Evolutionary conservation across 2,888 invertebrate genomes (phyloP), one percentile per base, ranked within the genome.

Genomic region (Oligia fasciuncula): DNA sequence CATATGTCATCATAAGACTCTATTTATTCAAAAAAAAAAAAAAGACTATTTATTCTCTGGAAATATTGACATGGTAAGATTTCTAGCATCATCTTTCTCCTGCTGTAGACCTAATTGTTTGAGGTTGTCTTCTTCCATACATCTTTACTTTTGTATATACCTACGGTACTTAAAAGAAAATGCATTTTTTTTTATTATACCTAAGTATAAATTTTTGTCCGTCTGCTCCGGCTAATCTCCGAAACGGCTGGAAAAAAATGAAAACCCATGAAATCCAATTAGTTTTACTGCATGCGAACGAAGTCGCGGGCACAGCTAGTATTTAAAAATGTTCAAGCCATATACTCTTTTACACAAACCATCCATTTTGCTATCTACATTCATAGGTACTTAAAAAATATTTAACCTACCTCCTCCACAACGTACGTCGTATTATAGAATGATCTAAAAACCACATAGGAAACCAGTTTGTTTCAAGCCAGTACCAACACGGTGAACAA

Each of bases 381-480:
- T n/a, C 9, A 14, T n/a, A 29, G 29, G 29, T 29, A 14, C 13
- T 9, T 11, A 5, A 54, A 71, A 49, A 8, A 35, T 46, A 49
- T 29, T 1, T 51, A 14, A 43, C 29, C 60, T 62, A 29, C 60
- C 60, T 54, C 14, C 14, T n/a, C 1, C 29, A 23, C 19, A 46
- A 19, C 19, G 1, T 14, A 49, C 17, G 29, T 6, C 43, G 23
- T 14, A 51, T 23, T 63, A 14, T 49, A 76, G n/a, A 73, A 29
- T 73, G 11, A 63, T 63, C 3, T 70, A 35, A 72, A 70, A 80
- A 77, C 35, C 57, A 43, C 19, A 67, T 66, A 73, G 4, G 63
- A 80, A 86, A 87, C 86, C 83, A 51, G 86, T 79, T 86, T 79
- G 11, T 40, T 65, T 43, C 71, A 35, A 79, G 74, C 57, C 76